phyloP scores from a whole-genome alignment of 2,113 vertebrate genomes.

The Oplegnathus fasciatus region DNA sequence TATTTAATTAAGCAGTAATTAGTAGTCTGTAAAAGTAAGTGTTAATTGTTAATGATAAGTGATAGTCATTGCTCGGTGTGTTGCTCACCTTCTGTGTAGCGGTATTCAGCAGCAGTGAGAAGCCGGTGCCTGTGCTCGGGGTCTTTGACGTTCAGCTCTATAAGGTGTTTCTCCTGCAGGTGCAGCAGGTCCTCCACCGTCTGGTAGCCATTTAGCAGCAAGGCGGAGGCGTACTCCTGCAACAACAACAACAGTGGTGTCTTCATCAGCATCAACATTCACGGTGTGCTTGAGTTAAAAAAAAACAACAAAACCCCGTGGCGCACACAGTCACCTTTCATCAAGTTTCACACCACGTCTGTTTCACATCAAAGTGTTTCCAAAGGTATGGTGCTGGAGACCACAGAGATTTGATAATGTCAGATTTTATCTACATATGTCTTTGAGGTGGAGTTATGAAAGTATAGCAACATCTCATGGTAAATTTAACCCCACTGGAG shows the following conservation, averaged over 20 bases:
- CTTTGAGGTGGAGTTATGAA: background rate
- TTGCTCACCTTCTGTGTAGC: constrained; percentile 90
- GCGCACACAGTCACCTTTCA: background rate
- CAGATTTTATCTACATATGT: background rate
- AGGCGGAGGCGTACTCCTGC: constrained; percentile 92
- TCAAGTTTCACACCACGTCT: background rate
- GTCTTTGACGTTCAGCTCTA: constrained; percentile 93
- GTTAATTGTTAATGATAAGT: background rate
- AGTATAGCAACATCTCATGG: background rate
- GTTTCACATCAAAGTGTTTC: background rate
- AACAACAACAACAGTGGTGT: background rate
- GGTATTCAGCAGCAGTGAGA: constrained; percentile 89
- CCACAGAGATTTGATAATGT: background rate
- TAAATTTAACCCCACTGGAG: background rate
- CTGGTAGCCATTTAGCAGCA: constrained; percentile 96
- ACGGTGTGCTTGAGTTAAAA: no score
- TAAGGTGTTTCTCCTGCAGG: constrained; percentile 93
- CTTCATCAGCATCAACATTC: background rate
- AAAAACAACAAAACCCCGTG: background rate
- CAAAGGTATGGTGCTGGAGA: background rate
- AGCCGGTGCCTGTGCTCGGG: constrained; percentile 90
- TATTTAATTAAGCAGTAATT: background rate
- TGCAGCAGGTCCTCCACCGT: constrained; percentile 93
- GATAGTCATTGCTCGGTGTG: background rate
- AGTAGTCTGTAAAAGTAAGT: background rate